Base-by-base conservation (phyloP, 2,888 invertebrate genomes). In the Rhorus exstirpatorius region DNA sequence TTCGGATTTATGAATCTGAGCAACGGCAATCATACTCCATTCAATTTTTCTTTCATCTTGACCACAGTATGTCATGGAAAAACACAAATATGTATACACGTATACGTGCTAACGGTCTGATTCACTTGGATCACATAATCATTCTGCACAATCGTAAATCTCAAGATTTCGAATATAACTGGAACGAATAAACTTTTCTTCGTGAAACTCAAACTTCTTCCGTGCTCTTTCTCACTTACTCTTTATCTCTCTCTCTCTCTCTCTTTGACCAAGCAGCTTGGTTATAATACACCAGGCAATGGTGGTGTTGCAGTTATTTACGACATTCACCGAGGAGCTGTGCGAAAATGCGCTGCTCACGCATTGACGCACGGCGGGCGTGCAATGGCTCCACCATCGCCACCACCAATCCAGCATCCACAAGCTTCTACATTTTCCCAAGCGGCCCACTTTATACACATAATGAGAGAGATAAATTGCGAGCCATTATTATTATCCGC, bases 401-500 rank as follows among this genome's bases (percentile, higher is more conserved):
- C 72, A 65, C 10, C 65, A 26, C 41, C 67, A 31, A 10, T 24
- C 44, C 58, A 61, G 26, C 24, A 41, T 63, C 53, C 26, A 17
- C 21, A 49, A 78, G 79, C 70, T 82, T 82, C 82, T 75, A 79
- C 82, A 82, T 82, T 82, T 82, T 82, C 82, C 79, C 82, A 82
- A 82, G 70, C 82, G 84, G 78, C 83, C 84, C 84, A 83, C 81
- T 84, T 84, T 83, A 84, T 84, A 81, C 84, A 84, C 84, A 85
- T 85, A 85, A 85, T 83, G 84, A 85, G 83, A 83, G 83, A 85
- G 84, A 85, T 85, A 85, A 85, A 85, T 85, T 81, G 85, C 83
- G 71, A 81, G 81, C 83, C 83, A 85, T 85, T 85, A 85, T 85
- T 85, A 85, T 85, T 83, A 85, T 83, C 84, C 79, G 76, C 70